Evolutionary conservation across 1,140 invertebrate species (phyloP).

Genomic region (Pachypeltis micranthus): DNA sequence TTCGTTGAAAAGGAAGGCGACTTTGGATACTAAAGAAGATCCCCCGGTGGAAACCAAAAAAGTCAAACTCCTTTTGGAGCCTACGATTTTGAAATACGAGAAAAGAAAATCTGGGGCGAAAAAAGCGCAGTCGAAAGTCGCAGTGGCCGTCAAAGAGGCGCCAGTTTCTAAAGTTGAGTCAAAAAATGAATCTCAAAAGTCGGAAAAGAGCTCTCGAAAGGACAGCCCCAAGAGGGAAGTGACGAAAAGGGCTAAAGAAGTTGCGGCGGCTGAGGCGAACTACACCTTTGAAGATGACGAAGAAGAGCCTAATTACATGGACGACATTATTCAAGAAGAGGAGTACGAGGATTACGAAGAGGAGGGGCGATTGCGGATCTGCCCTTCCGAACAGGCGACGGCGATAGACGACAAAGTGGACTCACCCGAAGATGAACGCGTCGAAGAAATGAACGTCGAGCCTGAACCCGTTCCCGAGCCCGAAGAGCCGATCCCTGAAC

Average conservation of each 20-base stretch:
- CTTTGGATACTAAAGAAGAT: background rate
- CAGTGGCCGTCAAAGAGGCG: too few species aligned
- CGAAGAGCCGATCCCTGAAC: background rate
- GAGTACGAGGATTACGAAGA: slow-evolving; percentile 23
- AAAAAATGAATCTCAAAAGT: background rate
- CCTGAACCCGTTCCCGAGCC: slow-evolving; percentile 13
- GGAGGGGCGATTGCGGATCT: slow-evolving; percentile 16
- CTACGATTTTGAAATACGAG: background rate
- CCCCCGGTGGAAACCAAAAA: background rate
- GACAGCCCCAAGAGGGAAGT: too few species aligned
- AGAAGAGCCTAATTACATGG: background rate
- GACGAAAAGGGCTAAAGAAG: too few species aligned
- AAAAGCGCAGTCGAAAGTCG: too few species aligned
- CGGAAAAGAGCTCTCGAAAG: background rate
- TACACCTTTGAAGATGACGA: background rate
- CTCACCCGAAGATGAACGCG: slow-evolving; percentile 22
- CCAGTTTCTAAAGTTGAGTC: too few species aligned
- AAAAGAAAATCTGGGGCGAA: slow-evolving; percentile 9
- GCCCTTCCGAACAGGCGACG: slow-evolving; percentile 17
- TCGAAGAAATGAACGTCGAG: slow-evolving; percentile 19
- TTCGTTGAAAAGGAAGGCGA: background rate
- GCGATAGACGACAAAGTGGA: slow-evolving; percentile 16
- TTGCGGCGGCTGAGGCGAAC: too few species aligned
- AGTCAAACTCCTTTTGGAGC: background rate
- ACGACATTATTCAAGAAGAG: slow-evolving; percentile 10